Conservation (phyloP, 2,888 invertebrate genomes). For the Tachina grossa region DNA sequence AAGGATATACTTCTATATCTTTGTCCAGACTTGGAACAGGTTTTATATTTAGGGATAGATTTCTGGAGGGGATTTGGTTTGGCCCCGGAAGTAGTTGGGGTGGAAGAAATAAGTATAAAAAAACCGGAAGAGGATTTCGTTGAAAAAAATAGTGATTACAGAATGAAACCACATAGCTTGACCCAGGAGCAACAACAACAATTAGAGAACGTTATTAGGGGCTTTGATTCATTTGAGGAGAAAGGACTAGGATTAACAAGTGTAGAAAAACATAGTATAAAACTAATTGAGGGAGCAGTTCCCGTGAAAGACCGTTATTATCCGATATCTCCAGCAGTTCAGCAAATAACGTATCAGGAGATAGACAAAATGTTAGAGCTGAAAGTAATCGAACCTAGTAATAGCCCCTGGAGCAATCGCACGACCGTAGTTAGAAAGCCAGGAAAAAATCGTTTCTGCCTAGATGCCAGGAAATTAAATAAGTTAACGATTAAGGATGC, state of each 20-base stretch:
- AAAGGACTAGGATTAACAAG: background rate
- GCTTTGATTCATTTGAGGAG: background rate
- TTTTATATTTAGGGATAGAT: background rate
- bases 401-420: background rate
- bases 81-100: conserved; percentile 16
- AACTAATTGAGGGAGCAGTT: background rate
- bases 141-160: no score
- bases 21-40: conserved; percentile 24
- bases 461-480: no score
- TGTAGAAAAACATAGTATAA: background rate
- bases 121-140: conserved; percentile 7
- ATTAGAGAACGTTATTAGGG: background rate
- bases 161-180: conserved; percentile 5
- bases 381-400: background rate
- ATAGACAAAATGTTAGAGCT: background rate
- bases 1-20: background rate
- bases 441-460: no score
- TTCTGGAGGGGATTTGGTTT: background rate
- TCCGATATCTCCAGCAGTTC: conserved; percentile 2
- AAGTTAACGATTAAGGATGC: no score
- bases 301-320: background rate
- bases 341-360: conserved; percentile 8
- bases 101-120: background rate
- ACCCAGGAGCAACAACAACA: background rate
- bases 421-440: no score